phyloP scores from a whole-genome alignment of 2,888 invertebrate genomes.

The Agrotis clavis region DNA sequence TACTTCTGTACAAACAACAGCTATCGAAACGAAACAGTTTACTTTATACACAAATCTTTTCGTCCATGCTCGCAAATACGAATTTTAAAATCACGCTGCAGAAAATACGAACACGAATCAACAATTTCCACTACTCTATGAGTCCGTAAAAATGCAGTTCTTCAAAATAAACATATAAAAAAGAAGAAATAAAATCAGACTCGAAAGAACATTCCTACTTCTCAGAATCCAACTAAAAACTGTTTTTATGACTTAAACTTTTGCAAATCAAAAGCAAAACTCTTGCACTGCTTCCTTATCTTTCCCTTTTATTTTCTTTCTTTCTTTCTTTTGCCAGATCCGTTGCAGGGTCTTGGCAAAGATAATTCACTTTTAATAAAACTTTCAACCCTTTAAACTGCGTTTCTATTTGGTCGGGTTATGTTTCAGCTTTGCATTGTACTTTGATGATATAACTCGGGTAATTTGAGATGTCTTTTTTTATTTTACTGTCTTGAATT shows the following conservation, averaged over 20 bases:
- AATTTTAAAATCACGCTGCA: neutral
- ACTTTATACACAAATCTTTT: no score
- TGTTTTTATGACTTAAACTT: constrained; percentile 47
- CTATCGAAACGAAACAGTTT: neutral
- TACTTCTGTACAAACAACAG: neutral
- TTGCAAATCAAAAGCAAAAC: constrained; percentile 57
- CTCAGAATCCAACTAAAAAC: constrained; percentile 30
- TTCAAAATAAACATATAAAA: constrained; percentile 36
- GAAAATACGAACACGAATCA: constrained; percentile 1
- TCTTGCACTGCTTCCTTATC: constrained; percentile 29
- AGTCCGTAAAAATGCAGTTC: constrained; percentile 1
- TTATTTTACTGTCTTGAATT: constrained; percentile 14
- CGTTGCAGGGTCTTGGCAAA: constrained; percentile 35
- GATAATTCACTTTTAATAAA: constrained; percentile 53
- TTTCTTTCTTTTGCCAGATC: constrained; percentile 33
- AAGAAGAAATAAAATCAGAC: neutral
- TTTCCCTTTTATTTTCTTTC: constrained; percentile 42
- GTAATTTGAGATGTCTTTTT: constrained; percentile 32
- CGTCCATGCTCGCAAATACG: neutral
- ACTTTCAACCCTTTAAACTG: constrained; percentile 41
- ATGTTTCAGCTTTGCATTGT: constrained; percentile 37
- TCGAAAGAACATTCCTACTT: constrained; percentile 22
- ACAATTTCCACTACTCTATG: constrained; percentile 6
- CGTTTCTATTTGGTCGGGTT: constrained; percentile 41
- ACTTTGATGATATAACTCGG: constrained; percentile 35